A percentile compares a stretch with the other conserved stretches of the same genome.
Evolutionary conservation across 2,797 vertebrate species (phyloP).

Genomic region (Clarias fuscus): DNA sequence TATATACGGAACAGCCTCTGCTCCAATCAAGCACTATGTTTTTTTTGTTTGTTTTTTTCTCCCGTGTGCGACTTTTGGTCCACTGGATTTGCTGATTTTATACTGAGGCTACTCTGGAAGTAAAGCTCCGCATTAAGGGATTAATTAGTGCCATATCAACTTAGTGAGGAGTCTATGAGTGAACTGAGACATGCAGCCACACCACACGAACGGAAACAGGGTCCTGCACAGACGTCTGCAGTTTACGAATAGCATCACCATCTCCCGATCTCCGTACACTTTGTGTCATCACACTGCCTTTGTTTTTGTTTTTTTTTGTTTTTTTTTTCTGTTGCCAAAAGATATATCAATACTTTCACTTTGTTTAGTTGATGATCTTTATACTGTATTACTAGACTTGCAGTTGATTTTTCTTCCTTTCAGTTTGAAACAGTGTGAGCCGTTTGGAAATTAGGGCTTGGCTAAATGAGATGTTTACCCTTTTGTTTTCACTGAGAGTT

Average conservation of each 20-base stretch:
- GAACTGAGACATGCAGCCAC: slow-evolving; percentile 54
- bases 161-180: slow-evolving; percentile 33
- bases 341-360: slow-evolving; percentile 37
- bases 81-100: slow-evolving; percentile 37
- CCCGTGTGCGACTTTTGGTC: slow-evolving; percentile 23
- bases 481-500: slow-evolving; percentile 77
- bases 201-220: slow-evolving; percentile 90
- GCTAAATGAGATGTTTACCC: slow-evolving; percentile 65
- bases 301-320: slow-evolving; percentile 48
- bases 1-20: slow-evolving; percentile 34
- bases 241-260: slow-evolving; percentile 98
- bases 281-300: slow-evolving; percentile 50
- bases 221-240: slow-evolving; percentile 98
- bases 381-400: slow-evolving; percentile 25
- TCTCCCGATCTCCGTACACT: slow-evolving; percentile 87
- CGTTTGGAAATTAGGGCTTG: slow-evolving; percentile 30
- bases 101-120: slow-evolving; percentile 36
- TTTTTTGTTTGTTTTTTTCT: not conserved
- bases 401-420: slow-evolving; percentile 34
- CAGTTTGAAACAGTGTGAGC: slow-evolving; percentile 37
- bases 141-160: slow-evolving; percentile 49
- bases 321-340: slow-evolving; percentile 69
- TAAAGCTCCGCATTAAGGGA: slow-evolving; percentile 26
- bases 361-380: slow-evolving; percentile 26
- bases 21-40: slow-evolving; percentile 10